Evolutionary conservation across 2,888 invertebrate genomes (phyloP), one percentile per base, ranked within the genome.

Genomic region (Limenitis camilla): DNA sequence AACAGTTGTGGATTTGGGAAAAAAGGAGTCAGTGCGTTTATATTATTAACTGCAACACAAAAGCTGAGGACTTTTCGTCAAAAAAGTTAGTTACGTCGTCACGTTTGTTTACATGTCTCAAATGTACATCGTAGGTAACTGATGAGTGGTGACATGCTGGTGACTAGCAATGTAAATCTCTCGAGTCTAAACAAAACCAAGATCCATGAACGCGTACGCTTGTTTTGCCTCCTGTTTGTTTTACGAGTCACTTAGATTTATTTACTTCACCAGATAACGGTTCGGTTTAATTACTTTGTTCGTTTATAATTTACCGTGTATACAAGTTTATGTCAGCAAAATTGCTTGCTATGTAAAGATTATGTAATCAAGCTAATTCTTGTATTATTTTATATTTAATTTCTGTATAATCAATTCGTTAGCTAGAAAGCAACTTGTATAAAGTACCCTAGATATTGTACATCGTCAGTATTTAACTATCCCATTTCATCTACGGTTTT

Each of bases 231-330:
- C 63, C 61, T 72, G 72, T 78, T 77, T 72, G 68, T 68, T 77
- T 78, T 71, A 77, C 69, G 70, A 72, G 71, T 65, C 64, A 66
- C 64, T 66, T 62, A 66, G 68, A 76, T 77, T 72, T 80, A 78
- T 78, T 75, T 77, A 72, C 73, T 74, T 73, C 65, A 66, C 63
- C 59, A 72, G 70, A 75, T 81, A 80, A 76, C 81, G 73, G 79
- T 72, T 68, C 63, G 27, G 63, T 76, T 81, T 81, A 74, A 80
- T 79, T 78, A 71, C 77, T 72, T 70, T 69, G 71, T 63, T 72
- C 72, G 74, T 63, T 74, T 66, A 67, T 75, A 72, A 45, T 79
- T 76, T 72, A 69, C 62, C 47, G 40, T 52, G 50, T 46, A 40
- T 38, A 59, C 53, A 49, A 30, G 31, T 10, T 46, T 30, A 38